Percentiles rank a stretch among this genome's conserved stretches.
phyloP scores from a whole-genome alignment of 2,797 vertebrate species.

The Cryptoprocta ferox region DNA sequence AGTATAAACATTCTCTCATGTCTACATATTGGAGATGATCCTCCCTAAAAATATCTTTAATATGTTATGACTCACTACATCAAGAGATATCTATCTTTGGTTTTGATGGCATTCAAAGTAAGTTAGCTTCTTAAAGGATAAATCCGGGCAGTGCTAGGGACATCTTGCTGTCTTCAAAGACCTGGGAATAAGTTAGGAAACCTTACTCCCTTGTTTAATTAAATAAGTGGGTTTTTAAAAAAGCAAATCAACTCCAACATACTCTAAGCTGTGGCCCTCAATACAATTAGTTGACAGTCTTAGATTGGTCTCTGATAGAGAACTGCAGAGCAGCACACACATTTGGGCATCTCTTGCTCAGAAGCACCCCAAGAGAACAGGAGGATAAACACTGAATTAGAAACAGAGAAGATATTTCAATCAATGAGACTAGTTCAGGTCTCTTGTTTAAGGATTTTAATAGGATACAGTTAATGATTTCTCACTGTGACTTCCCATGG shows the following conservation, averaged over 20 bases:
- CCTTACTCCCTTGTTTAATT: constrained; percentile 69
- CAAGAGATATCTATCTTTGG: not conserved
- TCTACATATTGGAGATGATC: not conserved
- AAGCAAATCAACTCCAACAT: constrained; percentile 57
- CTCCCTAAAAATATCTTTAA: constrained; percentile 23
- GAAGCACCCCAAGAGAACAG: constrained; percentile 40
- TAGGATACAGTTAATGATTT: constrained; percentile 67
- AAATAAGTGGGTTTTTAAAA: constrained; percentile 52
- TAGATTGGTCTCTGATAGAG: constrained; percentile 24
- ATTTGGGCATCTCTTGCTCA: constrained; percentile 57
- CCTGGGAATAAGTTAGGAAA: constrained; percentile 62
- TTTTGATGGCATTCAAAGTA: not conserved
- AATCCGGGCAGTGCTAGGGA: not conserved
- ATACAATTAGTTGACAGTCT: constrained; percentile 55
- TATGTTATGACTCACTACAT: not conserved
- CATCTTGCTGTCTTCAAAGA: constrained; percentile 1
- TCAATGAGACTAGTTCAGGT: constrained; percentile 45
- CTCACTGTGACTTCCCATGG: constrained; percentile 56
- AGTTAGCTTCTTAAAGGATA: not conserved
- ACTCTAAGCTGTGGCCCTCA: constrained; percentile 25
- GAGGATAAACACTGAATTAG: constrained; percentile 68
- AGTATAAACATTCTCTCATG: not conserved
- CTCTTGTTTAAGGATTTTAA: constrained; percentile 72
- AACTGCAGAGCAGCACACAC: constrained; percentile 16
- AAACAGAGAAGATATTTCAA: constrained; percentile 61